Base-by-base conservation (phyloP, 1,140 invertebrate species). In the Apis cerana region DNA sequence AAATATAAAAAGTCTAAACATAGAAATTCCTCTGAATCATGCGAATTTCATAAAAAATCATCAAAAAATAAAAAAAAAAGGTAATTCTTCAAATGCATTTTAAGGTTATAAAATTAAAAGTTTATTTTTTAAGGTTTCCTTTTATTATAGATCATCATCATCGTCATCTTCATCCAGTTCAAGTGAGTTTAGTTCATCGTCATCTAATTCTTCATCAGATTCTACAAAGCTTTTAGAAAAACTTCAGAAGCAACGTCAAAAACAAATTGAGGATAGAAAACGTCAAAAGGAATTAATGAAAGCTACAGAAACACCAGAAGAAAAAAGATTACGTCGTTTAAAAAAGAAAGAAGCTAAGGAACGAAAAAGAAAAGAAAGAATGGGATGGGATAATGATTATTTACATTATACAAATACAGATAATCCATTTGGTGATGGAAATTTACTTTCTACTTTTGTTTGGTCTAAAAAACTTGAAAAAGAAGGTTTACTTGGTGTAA, bases 351-450 rank as follows among this genome's bases (percentile, higher is more conserved):
- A 98, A 93, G 96, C 96, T 1, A 99, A 99, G 92, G 98, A 99
- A 94, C 95, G 97, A 33, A 97, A 97, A 82, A 93, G 97, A 7
- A 97, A 98, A 84, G 96, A 98, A 93, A 94, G 97, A 84, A 99
- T 99, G 98, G 98, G 98, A 5, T 99, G 98, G 98, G 98, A 99
- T 94, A 98, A 98, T 88, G 98, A 99, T 92, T 98, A 99, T 92
- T 95, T 98, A 33, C 98, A 98, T 89, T 99, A 99, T 91, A 99
- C 99, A 17, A 99, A 99, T 94, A 97, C 97, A 43, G 99, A 99
- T 92, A 99, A 99, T 95, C 99, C 99, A 1, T 99, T 99, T 94
- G 99, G 99, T 4, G 99, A 99, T 95, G 97, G 97, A 17, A 98
- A 98, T 92, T 95, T 99, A 12, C 94, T 98, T 1, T 96, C 98